Evolutionary conservation across 2,797 vertebrate genomes (phyloP), one percentile per base, ranked within the genome.

Genomic region (Kryptolebias ocellatus): DNA sequence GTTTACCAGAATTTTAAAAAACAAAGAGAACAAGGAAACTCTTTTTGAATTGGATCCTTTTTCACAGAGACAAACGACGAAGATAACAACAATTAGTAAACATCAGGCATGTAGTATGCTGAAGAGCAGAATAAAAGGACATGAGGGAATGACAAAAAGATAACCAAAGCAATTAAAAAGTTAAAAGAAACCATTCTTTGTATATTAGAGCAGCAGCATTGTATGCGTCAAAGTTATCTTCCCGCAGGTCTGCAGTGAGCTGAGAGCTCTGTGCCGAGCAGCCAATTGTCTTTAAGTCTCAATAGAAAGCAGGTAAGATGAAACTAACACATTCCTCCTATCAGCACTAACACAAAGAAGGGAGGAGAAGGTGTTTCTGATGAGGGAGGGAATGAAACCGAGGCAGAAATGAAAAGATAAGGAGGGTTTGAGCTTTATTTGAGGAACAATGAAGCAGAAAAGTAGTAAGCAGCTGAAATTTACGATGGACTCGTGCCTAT

Each of bases 281-380:
- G 68, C 60, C 80, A 60, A 85, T 92, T 92, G 89, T 90, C 72
- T 83, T 53, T 57, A 20, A 54, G 65, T 28, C 70, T 79, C 80
- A 81, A 87, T 64, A 64, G 75, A 60, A 84, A 72, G 59, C 66
- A 83, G 78, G 87, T 83, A 81, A 83, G 66, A 74, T 75, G 76
- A 89, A 84, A 87, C 79, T 60, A 64, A 76, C 76, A 74, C 64
- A 67, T 47, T 55, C 74, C 54, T 63, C 53, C 72, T 58, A 76
- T 82, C 82, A 64, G 68, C 56, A 60, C 77, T 54, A 47, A 42
- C 44, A 61, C 54, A 67, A 73, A 70, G 60, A 51, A 34, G 56
- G 39, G 28, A 64, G 64, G 72, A 63, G 81, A 69, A 86, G 79
- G 70, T 76, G 86, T 88, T 68, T 81, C 74, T 0, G 6, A 44